phyloP scores from a whole-genome alignment of 2,113 vertebrate genomes.

The Capra hircus region DNA sequence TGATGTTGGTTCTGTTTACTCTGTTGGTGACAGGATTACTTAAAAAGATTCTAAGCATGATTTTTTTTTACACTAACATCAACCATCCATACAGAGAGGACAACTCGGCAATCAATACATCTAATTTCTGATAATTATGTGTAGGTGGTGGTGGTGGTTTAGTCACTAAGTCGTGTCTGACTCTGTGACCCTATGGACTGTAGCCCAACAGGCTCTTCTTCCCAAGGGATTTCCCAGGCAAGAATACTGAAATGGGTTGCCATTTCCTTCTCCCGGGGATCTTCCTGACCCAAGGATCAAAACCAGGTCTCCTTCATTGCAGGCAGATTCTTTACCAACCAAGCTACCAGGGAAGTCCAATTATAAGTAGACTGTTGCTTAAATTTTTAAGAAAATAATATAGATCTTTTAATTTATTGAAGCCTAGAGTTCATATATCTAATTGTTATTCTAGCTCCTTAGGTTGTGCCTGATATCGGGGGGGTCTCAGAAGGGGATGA shows the following conservation, averaged over 20 bases:
- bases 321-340: background rate
- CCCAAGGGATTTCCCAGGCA: background rate
- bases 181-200: background rate
- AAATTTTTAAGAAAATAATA: background rate
- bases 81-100: background rate
- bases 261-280: background rate
- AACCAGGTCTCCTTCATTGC: background rate
- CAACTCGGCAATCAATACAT: background rate
- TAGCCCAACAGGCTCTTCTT: background rate
- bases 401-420: background rate
- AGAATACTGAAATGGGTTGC: background rate
- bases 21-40: background rate
- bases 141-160: background rate
- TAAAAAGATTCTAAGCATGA: background rate
- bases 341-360: background rate
- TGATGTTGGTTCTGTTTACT: background rate
- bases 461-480: background rate
- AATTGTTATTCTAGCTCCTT: background rate
- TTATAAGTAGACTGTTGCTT: background rate
- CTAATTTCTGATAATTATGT: constrained; percentile 11
- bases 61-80: background rate
- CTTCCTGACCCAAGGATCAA: background rate
- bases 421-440: background rate
- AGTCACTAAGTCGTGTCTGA: background rate
- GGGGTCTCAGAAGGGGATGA: background rate